Conservation (phyloP, 2,797 vertebrate genomes). For the Ctenochaetus hawaiiensis region DNA sequence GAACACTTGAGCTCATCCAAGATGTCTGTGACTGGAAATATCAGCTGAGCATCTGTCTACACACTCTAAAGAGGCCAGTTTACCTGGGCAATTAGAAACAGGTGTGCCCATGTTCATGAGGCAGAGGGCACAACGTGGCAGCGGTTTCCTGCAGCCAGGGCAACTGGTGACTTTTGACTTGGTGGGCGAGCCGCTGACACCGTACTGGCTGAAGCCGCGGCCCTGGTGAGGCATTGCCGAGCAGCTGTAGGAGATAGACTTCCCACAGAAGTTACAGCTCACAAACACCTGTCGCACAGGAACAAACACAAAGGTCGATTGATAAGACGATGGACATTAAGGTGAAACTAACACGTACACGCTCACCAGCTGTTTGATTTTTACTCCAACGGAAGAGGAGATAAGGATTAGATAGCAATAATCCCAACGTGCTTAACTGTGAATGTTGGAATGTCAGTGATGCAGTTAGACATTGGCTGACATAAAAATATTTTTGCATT, state of each 20-base stretch:
- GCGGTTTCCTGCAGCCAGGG: conserved; percentile 97
- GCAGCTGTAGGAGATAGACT: conserved; percentile 99
- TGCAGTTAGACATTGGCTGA: background rate
- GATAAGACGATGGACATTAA: conserved; percentile 53
- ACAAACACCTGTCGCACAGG: conserved; percentile 92
- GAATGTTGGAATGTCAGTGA: conserved; percentile 40
- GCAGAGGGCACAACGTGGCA: conserved; percentile 97
- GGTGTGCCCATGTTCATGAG: conserved; percentile 99
- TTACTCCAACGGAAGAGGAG: conserved; percentile 24
- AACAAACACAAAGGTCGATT: conserved; percentile 59
- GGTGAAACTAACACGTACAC: conserved; percentile 23
- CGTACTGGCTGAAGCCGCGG: conserved; percentile 97
- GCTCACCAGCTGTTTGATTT: conserved; percentile 66
- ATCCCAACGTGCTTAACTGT: conserved; percentile 30
- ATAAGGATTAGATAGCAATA: conserved; percentile 62
- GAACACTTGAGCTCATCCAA: conserved; percentile 11
- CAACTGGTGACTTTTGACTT: conserved; percentile 99
- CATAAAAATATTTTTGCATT: background rate
- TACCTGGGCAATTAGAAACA: conserved; percentile 91
- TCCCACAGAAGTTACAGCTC: conserved; percentile 99
- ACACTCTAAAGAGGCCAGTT: background rate
- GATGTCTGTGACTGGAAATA: conserved; percentile 10
- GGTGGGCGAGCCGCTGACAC: conserved; percentile 97
- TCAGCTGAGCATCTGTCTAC: conserved; percentile 21
- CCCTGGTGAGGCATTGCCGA: conserved; percentile 96